Evolutionary conservation across 2,797 vertebrate species (phyloP).

Genomic region (Alauda arvensis): DNA sequence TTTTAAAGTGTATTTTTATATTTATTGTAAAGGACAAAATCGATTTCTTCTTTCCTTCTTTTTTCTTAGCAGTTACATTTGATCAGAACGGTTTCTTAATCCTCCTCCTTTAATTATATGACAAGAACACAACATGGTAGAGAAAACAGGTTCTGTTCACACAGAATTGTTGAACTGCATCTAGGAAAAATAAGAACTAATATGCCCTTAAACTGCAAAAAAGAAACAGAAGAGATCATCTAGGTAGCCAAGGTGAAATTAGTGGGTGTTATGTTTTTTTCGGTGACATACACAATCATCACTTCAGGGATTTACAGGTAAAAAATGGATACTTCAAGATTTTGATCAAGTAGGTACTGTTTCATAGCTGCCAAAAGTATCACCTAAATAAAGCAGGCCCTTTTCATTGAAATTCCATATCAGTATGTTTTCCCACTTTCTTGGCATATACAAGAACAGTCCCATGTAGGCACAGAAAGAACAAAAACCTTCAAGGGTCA

Average conservation of each 20-base stretch:
- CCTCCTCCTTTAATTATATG: not conserved
- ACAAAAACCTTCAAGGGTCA: not conserved
- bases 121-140: not conserved
- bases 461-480: not conserved
- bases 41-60: not conserved
- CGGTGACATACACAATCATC: not conserved
- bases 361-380: not conserved
- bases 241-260: not conserved
- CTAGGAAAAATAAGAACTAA: not conserved
- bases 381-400: rapidly evolving
- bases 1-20: not conserved
- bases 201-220: not conserved
- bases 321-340: not conserved
- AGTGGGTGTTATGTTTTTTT: not conserved
- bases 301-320: not conserved
- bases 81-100: conserved; percentile 5
- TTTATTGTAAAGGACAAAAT: conserved; percentile 7
- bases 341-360: not conserved
- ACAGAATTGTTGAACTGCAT: not conserved
- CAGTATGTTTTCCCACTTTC: not conserved
- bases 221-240: not conserved
- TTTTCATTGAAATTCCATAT: not conserved
- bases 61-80: not conserved
- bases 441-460: not conserved
- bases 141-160: not conserved